Evolutionary conservation across 1,140 invertebrate species (phyloP), one percentile per base, ranked within the genome.

Genomic region (Heliconius melpomene): DNA sequence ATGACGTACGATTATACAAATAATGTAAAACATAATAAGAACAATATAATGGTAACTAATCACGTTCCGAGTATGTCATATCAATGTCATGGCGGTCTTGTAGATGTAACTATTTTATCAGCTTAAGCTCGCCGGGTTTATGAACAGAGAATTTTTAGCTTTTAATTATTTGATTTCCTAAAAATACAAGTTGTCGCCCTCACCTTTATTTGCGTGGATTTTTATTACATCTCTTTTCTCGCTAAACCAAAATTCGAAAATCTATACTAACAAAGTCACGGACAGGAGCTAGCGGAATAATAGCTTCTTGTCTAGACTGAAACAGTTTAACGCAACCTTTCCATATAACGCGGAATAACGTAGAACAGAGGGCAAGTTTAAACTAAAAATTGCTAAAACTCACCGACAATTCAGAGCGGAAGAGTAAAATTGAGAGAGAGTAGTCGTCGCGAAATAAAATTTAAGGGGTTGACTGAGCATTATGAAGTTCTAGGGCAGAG

Each of bases 401-500:
- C 38, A 72, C 71, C 18, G 54, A 57, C 66, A 74, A n/a, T 50
- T 54, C 66, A 50, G 36, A 50, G 52, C 73, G 73, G 70, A 77
- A 80, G 52, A 80, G 60, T 29, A 36, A 73, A 80, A 76, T 80
- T 77, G 70, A 66, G 60, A 73, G 50, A 46, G 73, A 32, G 2
- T 32, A 52, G 77, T 23, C 74, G 71, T 79, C 32, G 75, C 52
- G 46, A 74, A 80, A 80, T 80, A 76, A 80, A 80, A 60, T 80
- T 80, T 60, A 73, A 80, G 74, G 60, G 79, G 79, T 80, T 80
- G 66, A 80, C 29, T 80, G 74, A 38, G 75, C 72, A 52, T 81
- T 74, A 78, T 52, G 38, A 57, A 74, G 72, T 13, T 71, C 77
- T 76, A 73, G 29, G 32, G 32, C 1, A 11, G 16, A 52, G n/a